A percentile compares a stretch with the other conserved stretches of the same genome.
Evolutionary conservation across 2,888 invertebrate species (phyloP).

Genomic region (Phaonia tiefii): DNA sequence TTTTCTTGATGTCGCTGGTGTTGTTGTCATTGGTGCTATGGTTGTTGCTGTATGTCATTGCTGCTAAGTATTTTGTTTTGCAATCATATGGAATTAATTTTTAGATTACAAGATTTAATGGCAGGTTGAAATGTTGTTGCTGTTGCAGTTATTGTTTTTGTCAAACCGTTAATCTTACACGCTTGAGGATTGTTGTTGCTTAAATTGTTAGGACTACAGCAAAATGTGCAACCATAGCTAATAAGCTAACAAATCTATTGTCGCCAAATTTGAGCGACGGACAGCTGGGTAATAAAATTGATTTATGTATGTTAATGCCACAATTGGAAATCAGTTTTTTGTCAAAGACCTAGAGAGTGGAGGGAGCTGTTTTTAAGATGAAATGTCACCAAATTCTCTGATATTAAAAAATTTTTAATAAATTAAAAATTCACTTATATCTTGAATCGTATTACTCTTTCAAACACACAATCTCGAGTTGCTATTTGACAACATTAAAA

Average conservation of each 20-base stretch:
- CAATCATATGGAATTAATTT: constrained; percentile 58
- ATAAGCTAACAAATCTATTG: constrained; percentile 56
- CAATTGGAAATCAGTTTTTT: constrained; percentile 20
- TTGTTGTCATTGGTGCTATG: constrained; percentile 6
- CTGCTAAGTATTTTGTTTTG: constrained; percentile 48
- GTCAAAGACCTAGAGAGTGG: background rate
- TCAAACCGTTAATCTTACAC: background rate
- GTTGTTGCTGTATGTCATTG: constrained; percentile 1
- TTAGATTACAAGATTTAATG: constrained; percentile 55
- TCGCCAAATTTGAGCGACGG: constrained; percentile 28
- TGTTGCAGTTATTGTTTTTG: background rate
- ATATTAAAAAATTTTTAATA: too few relatives aligned
- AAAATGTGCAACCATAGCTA: constrained; percentile 7
- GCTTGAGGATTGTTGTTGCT: background rate
- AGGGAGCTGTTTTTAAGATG: too few relatives aligned
- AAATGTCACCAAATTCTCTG: too few relatives aligned
- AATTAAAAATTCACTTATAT: too few relatives aligned
- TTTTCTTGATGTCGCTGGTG: constrained; percentile 37
- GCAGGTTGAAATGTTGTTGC: background rate
- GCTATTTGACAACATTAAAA: too few relatives aligned
- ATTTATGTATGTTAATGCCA: constrained; percentile 41
- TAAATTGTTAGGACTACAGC: background rate
- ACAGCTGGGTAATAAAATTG: background rate
- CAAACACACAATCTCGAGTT: too few relatives aligned
- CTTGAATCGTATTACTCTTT: too few relatives aligned